Conservation (phyloP, 1,140 invertebrate species). For the Catajapyx aquilonaris region DNA sequence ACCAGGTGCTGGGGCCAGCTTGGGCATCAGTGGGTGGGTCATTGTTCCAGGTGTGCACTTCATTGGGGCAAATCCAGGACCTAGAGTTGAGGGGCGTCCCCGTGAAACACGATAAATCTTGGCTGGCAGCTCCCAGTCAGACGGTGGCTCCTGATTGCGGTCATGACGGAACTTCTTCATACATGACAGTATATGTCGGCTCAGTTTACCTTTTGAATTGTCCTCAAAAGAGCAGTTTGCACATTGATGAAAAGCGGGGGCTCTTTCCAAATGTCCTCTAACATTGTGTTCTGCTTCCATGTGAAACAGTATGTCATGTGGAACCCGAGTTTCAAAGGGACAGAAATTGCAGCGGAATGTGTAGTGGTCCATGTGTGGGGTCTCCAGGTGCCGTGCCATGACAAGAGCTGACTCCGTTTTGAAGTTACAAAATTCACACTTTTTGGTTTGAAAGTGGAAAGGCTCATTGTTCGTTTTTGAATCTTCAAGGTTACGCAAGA, state of each 20-base stretch:
- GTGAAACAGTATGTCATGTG: constrained; percentile 73
- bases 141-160: constrained; percentile 55
- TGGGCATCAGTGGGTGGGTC: constrained; percentile 27
- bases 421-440: constrained; percentile 80
- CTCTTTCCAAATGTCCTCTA: constrained; percentile 56
- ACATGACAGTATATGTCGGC: constrained; percentile 69
- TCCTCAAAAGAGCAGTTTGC: constrained; percentile 86
- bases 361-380: constrained; percentile 74
- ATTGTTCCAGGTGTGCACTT: not conserved
- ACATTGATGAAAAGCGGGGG: constrained; percentile 74
- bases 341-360: constrained; percentile 70
- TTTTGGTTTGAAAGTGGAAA: constrained; percentile 53
- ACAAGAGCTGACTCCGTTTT: constrained; percentile 72
- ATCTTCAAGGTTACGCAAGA: constrained; percentile 62
- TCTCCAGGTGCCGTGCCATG: constrained; percentile 74
- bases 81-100: constrained; percentile 20
- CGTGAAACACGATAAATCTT: constrained; percentile 59
- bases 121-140: constrained; percentile 78
- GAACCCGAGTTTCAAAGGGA: constrained; percentile 54
- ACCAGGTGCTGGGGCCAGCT: constrained; percentile 14
- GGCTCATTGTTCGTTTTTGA: constrained; percentile 76
- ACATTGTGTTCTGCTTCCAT: constrained; percentile 77
- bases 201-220: constrained; percentile 81
- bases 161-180: constrained; percentile 76
- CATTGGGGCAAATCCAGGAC: not conserved